Conservation (phyloP, 2,797 vertebrate species). For the Acanthopagrus latus region DNA sequence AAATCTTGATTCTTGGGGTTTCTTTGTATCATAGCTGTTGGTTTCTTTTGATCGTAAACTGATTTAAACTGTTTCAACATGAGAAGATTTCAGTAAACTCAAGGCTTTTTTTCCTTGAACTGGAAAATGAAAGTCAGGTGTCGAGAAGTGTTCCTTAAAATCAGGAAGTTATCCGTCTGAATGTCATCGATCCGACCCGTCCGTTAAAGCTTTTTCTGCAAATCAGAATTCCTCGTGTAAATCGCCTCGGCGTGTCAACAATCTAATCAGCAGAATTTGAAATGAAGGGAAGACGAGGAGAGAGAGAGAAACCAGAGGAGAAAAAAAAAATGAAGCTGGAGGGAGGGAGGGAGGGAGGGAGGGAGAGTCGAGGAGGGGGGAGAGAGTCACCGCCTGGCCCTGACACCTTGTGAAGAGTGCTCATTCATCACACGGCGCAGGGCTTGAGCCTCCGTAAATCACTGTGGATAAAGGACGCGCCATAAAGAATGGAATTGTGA, state of each 20-base stretch:
- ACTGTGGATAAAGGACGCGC: constrained; percentile 83
- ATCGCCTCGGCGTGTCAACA: constrained; percentile 34
- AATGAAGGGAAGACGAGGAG: constrained; percentile 34
- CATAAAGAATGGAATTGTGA: constrained; percentile 84
- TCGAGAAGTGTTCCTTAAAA: constrained; percentile 18
- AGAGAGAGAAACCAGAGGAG: constrained; percentile 32
- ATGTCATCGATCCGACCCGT: constrained; percentile 3
- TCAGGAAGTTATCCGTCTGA: constrained; percentile 20
- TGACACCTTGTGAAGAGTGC: constrained; percentile 83
- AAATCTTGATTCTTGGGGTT: no score
- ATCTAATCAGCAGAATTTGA: constrained; percentile 64
- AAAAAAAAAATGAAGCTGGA: constrained; percentile 41
- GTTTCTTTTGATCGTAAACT: neutral
- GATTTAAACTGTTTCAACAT: neutral
- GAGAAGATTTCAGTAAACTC: neutral
- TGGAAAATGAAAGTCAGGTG: neutral
- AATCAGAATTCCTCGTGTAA: constrained; percentile 26
- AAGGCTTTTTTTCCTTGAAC: neutral
- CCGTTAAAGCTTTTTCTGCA: neutral
- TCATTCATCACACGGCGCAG: constrained; percentile 84
- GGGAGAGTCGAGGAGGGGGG: neutral
- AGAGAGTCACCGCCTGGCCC: constrained; percentile 69
- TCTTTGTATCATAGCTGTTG: no score
- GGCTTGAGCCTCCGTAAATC: constrained; percentile 84
- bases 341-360: neutral